phyloP scores from a whole-genome alignment of 2,113 vertebrate genomes.

The Odontophorus gujanensis region DNA sequence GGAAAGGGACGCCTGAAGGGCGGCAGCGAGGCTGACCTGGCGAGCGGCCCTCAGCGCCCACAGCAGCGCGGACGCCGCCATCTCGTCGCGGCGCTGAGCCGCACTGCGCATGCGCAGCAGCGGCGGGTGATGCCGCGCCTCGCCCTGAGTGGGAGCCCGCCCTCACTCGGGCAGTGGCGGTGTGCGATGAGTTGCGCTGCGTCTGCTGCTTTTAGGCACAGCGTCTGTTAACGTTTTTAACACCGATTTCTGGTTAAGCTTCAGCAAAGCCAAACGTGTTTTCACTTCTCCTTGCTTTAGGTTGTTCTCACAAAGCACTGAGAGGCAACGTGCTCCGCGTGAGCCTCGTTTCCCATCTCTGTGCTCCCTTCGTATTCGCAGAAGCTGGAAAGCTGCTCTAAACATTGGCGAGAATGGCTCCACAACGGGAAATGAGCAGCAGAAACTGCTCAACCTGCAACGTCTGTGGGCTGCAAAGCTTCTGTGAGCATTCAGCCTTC shows the following conservation, averaged over 20 bases:
- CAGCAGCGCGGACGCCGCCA: slow-evolving; percentile 50
- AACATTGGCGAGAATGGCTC: not conserved
- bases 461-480: not conserved
- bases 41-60: slow-evolving; percentile 4
- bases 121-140: not conserved
- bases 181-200: no score
- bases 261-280: no score
- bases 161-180: not conserved
- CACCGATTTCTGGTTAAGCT: no score
- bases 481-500: not conserved
- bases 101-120: not conserved
- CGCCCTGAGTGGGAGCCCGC: not conserved
- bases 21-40: slow-evolving; percentile 57
- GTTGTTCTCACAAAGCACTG: no score
- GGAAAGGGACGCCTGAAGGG: fast-evolving
- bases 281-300: no score
- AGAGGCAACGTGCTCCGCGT: not conserved
- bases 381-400: not conserved
- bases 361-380: fast-evolving
- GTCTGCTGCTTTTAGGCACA: no score
- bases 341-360: not conserved
- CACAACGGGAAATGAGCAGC: not conserved
- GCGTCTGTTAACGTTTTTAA: no score
- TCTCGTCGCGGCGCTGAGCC: not conserved
- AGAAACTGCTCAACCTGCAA: not conserved